Base-by-base conservation (phyloP, 1,140 invertebrate species). In the Araneus ventricosus region DNA sequence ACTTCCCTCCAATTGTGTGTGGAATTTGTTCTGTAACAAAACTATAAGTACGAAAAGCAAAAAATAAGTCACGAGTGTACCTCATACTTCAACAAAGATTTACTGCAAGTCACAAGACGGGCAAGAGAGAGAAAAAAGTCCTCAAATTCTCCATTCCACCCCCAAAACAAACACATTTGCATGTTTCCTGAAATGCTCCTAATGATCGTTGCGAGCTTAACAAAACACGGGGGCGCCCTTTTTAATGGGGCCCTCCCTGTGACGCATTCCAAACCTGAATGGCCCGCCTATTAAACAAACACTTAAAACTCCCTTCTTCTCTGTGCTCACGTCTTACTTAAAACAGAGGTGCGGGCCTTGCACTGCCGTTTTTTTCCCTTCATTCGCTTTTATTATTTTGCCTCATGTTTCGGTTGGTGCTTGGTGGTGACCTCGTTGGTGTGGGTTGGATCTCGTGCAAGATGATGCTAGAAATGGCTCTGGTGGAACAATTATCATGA, bases 101-200 rank as follows among this genome's bases (percentile, higher is more conserved):
- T 37, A 82, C 37, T 45, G 80, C 80, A 45, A 82, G 20, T n/a
- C 39, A 22, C 22, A 24, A 82, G 80, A 82, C 37, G 30, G 8
- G 45, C 27, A 82, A 39, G 6, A 52, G 22, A 45, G 20, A 80
- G 5, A 52, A 82, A 82, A 45, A 45, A 45, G 30, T 20, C 17
- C 20, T 82, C 80, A 27, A 34, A 27, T 82, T 82, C 80, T 45
- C 37, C 80, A 52, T 82, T 45, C 80, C 80, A 82, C 80, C 80
- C 41, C 80, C 80, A 82, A 82, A 82, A 82, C 80, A 82, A 82
- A 82, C 80, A 82, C 80, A 82, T 82, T 82, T 82, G 80, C 80
- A 82, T 82, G 80, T 82, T 82, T 75, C 70, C 70, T 30, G 27
- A 20, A 75, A 75, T 75, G 70, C 34, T 30, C 70, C 70, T 75